Conservation (phyloP, 2,797 vertebrate genomes). For the Neoniphon sammara region DNA sequence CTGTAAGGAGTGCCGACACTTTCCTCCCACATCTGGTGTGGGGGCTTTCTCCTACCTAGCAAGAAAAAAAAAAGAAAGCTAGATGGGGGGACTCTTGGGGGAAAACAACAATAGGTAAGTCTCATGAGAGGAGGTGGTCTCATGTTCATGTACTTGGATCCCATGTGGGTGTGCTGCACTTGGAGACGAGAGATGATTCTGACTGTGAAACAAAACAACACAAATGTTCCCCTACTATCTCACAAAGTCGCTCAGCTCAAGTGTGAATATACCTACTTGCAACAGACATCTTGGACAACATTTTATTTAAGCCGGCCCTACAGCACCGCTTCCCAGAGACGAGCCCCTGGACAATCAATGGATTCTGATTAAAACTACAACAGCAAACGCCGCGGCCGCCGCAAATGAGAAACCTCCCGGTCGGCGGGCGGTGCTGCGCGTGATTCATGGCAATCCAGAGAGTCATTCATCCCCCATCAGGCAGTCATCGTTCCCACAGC, state of each 20-base stretch:
- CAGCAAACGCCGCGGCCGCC: not conserved
- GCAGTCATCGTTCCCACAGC: constrained; percentile 43
- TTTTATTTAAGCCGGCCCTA: constrained; percentile 23
- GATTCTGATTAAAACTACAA: constrained; percentile 67
- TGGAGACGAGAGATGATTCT: constrained; percentile 35
- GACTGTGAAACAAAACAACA: constrained; percentile 48
- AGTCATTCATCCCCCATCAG: constrained; percentile 66
- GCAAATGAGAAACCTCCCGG: constrained; percentile 45
- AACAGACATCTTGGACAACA: not conserved
- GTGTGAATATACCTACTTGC: constrained; percentile 34
- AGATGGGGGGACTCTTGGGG: constrained; percentile 10
- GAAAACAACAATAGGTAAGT: constrained; percentile 40
- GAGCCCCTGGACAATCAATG: constrained; percentile 66
- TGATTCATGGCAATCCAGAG: constrained; percentile 70
- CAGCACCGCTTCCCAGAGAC: constrained; percentile 35
- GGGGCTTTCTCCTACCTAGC: constrained; percentile 32
- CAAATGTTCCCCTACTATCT: constrained; percentile 34
- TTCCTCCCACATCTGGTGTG: constrained; percentile 9
- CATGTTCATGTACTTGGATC: constrained; percentile 41
- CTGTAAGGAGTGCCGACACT: constrained; percentile 40
- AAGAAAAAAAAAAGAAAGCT: not conserved
- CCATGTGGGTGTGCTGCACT: not conserved
- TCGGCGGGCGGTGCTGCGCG: constrained; percentile 31
- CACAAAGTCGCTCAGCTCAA: constrained; percentile 44
- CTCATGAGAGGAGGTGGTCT: constrained; percentile 50